Conservation (phyloP, 2,888 invertebrate species). For the Saturnia pavonia region DNA sequence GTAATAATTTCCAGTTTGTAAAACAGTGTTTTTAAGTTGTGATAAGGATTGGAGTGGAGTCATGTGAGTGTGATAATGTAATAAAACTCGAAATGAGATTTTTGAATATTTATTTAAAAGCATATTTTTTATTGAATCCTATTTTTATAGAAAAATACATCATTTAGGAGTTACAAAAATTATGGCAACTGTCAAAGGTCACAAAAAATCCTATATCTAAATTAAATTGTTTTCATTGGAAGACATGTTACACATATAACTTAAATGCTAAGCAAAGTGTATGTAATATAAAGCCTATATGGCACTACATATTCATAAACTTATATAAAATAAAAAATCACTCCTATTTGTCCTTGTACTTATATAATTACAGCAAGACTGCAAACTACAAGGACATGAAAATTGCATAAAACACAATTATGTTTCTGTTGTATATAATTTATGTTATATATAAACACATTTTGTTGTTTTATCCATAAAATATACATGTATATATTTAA, state of each 20-base stretch:
- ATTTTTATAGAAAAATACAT: neutral
- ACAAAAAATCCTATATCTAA: constrained; percentile 8
- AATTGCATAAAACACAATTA: neutral
- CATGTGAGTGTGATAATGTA: constrained; percentile 14
- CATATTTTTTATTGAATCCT: constrained; percentile 25
- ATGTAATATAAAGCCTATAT: constrained; percentile 1
- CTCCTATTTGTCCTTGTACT: neutral
- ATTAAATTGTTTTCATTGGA: constrained; percentile 23
- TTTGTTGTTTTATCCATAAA: constrained; percentile 26
- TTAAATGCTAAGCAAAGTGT: neutral
- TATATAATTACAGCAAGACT: neutral
- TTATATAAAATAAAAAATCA: neutral
- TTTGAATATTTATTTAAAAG: constrained; percentile 24
- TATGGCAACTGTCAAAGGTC: constrained; percentile 21
- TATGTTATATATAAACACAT: neutral
- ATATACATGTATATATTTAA: constrained; percentile 23
- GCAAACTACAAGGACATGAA: neutral
- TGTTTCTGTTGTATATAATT: neutral
- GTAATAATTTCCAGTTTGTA: constrained; percentile 31
- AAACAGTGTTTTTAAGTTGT: neutral
- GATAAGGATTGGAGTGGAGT: constrained; percentile 25
- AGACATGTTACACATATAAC: constrained; percentile 28
- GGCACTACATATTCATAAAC: neutral
- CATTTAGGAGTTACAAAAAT: constrained; percentile 1
- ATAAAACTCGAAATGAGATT: constrained; percentile 23